Evolutionary conservation across 2,888 invertebrate genomes (phyloP), one percentile per base, ranked within the genome.

Genomic region (Synanthedon formicaeformis): DNA sequence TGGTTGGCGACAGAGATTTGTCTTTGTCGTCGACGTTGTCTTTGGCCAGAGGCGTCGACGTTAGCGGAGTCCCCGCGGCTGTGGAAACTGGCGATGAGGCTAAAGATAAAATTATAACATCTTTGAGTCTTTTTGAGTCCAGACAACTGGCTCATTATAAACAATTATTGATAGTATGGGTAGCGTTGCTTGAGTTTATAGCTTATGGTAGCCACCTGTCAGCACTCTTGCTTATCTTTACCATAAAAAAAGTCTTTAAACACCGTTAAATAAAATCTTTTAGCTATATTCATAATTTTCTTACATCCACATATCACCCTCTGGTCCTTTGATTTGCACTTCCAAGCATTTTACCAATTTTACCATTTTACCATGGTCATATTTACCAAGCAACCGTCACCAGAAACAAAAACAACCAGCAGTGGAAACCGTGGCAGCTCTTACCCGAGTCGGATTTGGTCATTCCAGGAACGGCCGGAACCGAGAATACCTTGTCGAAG

Each of bases 401-500:
- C 27, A 34, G 1, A 8, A 34, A 34, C 27, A 34, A 34, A 2
- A 34, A 34, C 8, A 34, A 0, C 8, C 8, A 27, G 27, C 27
- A 34, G 27, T 34, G 27, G 8, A 6, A 34, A 8, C 6, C 27
- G 27, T 34, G 8, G 8, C 27, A 34, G 8, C 27, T 34, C 61
- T 61, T 49, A 81, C 82, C 79, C 54, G 81, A 76, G 50, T 86
- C 84, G 41, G 80, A 78, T 55, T 85, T 87, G 0, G 78, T 68
- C 16, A 81, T 50, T 1, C 89, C 91, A 0, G 94, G 94, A 1
- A 91, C 94, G 2, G 91, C 87, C 0, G 95, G 94, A 6, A 94
- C 95, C 0, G 92, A 92, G 75, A 95, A 94, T 23, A 94, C 93
- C 71, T 94, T 93, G 72, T 94, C 94, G 67, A 94, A 94, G 0